phyloP scores from a whole-genome alignment of 1,140 invertebrate genomes.

The Pseudobourletiella spinata region DNA sequence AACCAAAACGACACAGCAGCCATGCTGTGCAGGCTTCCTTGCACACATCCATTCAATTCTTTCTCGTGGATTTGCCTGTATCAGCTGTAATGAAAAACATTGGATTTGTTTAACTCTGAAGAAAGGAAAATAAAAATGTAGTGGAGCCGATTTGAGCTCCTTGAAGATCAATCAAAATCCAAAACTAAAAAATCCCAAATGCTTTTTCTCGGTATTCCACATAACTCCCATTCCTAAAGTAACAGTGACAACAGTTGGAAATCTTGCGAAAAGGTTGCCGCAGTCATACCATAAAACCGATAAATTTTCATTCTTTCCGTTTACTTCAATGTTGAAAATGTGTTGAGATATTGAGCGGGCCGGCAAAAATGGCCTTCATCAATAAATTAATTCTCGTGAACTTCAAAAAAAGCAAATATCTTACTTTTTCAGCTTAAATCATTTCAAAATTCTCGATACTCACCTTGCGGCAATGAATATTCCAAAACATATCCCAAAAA shows the following conservation, averaged over 20 bases:
- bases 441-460: slow-evolving; percentile 95
- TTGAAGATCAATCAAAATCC: no score
- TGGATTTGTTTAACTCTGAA: slow-evolving; percentile 70
- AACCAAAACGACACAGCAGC: slow-evolving; percentile 93
- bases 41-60: slow-evolving; percentile 95
- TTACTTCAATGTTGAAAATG: slow-evolving; percentile 6
- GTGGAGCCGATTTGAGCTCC: no score
- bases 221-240: slow-evolving; percentile 96
- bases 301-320: not conserved
- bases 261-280: slow-evolving; percentile 98
- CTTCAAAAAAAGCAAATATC: slow-evolving; percentile 3
- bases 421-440: slow-evolving; percentile 95
- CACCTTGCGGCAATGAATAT: slow-evolving; percentile 95
- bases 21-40: slow-evolving; percentile 98
- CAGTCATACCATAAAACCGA: slow-evolving; percentile 66
- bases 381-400: no score
- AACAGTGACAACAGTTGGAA: slow-evolving; percentile 98
- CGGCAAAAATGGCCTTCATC: slow-evolving; percentile 45
- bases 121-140: slow-evolving; percentile 7
- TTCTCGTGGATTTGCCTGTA: slow-evolving; percentile 98
- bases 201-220: slow-evolving; percentile 97
- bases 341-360: not conserved
- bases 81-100: slow-evolving; percentile 91
- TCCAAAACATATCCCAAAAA: slow-evolving; percentile 51
- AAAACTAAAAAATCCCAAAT: no score